Conservation (phyloP, 2,113 vertebrate genomes). For the Indri indri region DNA sequence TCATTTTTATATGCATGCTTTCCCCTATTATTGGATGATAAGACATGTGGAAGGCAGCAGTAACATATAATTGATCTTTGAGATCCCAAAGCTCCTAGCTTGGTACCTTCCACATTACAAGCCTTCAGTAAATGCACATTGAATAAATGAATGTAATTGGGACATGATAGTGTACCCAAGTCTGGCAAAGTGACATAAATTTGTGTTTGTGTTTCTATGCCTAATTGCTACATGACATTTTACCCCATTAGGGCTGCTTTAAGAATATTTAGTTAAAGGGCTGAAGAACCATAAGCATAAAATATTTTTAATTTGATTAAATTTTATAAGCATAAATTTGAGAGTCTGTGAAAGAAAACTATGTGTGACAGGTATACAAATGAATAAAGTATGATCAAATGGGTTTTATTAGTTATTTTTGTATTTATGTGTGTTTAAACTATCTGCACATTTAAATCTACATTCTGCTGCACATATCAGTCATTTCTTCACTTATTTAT, state of each 20-base stretch:
- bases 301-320: constrained; percentile 11
- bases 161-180: neutral
- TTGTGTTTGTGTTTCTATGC: neutral
- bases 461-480: neutral
- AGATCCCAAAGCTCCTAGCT: neutral
- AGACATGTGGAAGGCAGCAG: neutral
- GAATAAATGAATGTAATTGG: neutral
- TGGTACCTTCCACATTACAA: neutral
- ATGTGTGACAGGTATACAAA: neutral
- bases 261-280: neutral
- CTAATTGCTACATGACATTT: neutral
- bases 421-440: neutral
- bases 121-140: neutral
- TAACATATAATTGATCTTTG: neutral
- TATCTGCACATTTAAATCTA: neutral
- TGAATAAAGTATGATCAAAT: neutral
- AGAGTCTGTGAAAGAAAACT: neutral
- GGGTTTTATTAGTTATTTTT: neutral
- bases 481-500: neutral
- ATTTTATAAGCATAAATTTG: neutral
- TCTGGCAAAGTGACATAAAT: neutral
- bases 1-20: neutral
- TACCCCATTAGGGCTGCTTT: neutral
- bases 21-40: neutral
- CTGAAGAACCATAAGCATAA: neutral